Evolutionary conservation across 37 sponge, comb jelly and placozoan species (phyloP).

Genomic region (Agelas oroides): DNA sequence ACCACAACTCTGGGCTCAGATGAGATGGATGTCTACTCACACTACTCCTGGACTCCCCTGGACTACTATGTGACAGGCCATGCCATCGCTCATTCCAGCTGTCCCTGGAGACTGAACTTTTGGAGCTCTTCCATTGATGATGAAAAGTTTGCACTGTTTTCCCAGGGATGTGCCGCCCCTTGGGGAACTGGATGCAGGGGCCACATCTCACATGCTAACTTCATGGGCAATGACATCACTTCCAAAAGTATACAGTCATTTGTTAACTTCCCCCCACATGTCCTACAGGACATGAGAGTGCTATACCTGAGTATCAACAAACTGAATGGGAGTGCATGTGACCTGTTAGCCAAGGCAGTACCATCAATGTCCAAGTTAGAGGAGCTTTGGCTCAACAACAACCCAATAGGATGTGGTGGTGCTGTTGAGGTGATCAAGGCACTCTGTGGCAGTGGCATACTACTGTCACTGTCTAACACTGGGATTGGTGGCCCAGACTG

Average conservation of each 20-base stretch:
- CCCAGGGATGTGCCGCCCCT: background rate
- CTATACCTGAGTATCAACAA: background rate
- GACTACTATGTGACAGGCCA: slow-evolving; percentile 8
- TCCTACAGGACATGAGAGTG: too few species aligned
- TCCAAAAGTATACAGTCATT: background rate
- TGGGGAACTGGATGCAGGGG: too few species aligned
- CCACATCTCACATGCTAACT: background rate
- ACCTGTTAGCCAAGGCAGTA: background rate
- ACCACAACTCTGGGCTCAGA: background rate
- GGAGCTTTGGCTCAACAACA: background rate
- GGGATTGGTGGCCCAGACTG: slow-evolving; percentile 9
- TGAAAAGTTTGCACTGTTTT: background rate
- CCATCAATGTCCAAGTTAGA: too few species aligned
- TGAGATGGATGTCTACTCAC: background rate
- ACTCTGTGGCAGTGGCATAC: too few species aligned
- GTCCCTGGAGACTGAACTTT: background rate
- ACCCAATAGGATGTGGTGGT: slow-evolving; percentile 15
- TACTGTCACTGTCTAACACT: background rate
- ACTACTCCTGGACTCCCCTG: too few species aligned
- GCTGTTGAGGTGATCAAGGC: slow-evolving; percentile 3
- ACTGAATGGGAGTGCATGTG: slow-evolving; percentile 2
- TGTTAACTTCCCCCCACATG: background rate
- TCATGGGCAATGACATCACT: background rate
- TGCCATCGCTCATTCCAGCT: slow-evolving; percentile 1
- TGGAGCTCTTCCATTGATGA: background rate